These are phyloP conservation scores for Peucedramus taeniatus DNA, from an alignment of 2,113 vertebrate genomes.

Conservation along the genomic window DNA sequence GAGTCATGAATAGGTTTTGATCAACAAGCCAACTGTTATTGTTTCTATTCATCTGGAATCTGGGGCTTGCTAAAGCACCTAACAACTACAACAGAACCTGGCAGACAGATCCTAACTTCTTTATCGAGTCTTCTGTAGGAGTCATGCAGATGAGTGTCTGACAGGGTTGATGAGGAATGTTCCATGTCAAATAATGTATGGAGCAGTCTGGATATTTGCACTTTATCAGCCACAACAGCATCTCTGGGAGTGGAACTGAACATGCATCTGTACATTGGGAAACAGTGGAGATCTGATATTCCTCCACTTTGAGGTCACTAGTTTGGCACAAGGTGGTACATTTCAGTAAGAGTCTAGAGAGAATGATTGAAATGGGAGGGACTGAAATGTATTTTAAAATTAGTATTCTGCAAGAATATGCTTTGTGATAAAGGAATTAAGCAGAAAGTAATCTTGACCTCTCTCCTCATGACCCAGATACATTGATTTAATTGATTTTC, in stretches of 20 bases:
- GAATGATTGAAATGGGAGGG: not conserved
- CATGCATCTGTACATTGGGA: not conserved
- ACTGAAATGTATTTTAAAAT: not conserved
- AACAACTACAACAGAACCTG: not conserved
- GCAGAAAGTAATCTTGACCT: not conserved
- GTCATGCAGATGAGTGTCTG: not conserved
- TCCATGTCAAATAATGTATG: not conserved
- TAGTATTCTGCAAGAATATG: not conserved
- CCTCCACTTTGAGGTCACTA: not conserved
- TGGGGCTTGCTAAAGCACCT: not conserved
- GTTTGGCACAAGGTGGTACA: not conserved
- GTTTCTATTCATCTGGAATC: conserved; percentile 32
- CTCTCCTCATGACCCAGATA: not conserved
- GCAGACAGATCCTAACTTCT: not conserved
- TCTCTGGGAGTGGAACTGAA: not conserved
- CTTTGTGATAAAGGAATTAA: not conserved
- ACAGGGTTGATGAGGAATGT: not conserved
- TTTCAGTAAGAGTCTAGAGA: not conserved
- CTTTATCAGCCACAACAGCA: not conserved
- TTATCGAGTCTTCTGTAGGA: not conserved
- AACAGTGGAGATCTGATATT: not conserved
- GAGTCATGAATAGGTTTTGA: conserved; percentile 43
- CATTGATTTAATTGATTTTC: not conserved
- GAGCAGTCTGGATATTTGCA: not conserved
- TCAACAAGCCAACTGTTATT: conserved; percentile 29